Percentiles rank a stretch among this genome's conserved stretches.
phyloP scores from a whole-genome alignment of 2,888 invertebrate species.

The Prenolepis imparis region DNA sequence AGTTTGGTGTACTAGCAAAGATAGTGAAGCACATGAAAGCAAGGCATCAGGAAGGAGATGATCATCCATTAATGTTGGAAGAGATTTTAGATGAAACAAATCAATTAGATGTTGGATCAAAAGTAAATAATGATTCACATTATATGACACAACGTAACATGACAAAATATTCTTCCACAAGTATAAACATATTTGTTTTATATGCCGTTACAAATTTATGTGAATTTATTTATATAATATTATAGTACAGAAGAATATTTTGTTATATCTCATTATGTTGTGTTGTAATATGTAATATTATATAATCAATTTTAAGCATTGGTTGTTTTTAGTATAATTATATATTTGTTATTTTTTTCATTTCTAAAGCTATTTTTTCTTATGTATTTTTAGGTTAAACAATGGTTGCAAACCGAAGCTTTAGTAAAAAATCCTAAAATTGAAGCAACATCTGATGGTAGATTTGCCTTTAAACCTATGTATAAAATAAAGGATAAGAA shows the following conservation, averaged over 20 bases:
- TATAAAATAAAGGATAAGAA: slow-evolving; percentile 97
- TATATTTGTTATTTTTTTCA: background rate
- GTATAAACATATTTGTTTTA: background rate
- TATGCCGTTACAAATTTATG: background rate
- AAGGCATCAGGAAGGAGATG: slow-evolving; percentile 97
- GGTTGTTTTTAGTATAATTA: background rate
- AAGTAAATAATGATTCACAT: slow-evolving; percentile 88
- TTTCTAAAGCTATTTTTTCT: background rate
- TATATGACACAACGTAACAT: background rate
- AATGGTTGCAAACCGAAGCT: slow-evolving; percentile 96
- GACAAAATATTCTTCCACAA: background rate
- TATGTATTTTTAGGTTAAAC: slow-evolving; percentile 80
- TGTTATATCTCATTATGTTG: background rate
- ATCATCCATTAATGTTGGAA: slow-evolving; percentile 94
- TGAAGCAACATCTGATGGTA: slow-evolving; percentile 92
- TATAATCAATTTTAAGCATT: slow-evolving; percentile 77
- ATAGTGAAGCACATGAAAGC: slow-evolving; percentile 98
- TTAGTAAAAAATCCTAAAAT: slow-evolving; percentile 97
- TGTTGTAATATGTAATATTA: background rate
- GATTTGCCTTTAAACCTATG: slow-evolving; percentile 96
- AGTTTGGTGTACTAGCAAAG: slow-evolving; percentile 97
- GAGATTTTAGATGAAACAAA: slow-evolving; percentile 98
- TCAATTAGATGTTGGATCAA: slow-evolving; percentile 95
- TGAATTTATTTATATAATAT: background rate
- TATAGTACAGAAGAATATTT: background rate